A percentile compares a stretch with the other conserved stretches of the same genome.
Conservation (phyloP, 1,140 invertebrate genomes). For the Drosophila mayri region DNA sequence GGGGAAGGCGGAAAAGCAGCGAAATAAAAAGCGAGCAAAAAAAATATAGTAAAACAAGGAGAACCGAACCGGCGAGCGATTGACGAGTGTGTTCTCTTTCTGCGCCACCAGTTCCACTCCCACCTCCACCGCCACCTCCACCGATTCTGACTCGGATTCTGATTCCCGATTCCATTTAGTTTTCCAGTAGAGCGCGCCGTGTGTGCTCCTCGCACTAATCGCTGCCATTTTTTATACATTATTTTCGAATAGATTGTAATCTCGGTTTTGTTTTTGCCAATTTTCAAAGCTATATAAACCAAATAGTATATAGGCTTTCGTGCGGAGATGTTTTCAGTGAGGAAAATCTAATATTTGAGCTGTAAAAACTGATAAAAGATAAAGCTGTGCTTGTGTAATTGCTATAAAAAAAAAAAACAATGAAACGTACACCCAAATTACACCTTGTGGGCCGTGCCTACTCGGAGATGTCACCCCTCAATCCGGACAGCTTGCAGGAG, state of each 20-base stretch:
- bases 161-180: conserved; percentile 52
- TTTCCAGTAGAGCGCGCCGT: conserved; percentile 65
- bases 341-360: conserved; percentile 37
- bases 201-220: conserved; percentile 62
- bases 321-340: conserved; percentile 17
- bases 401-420: conserved; percentile 11
- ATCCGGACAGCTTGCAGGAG: conserved; percentile 53
- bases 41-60: conserved; percentile 8
- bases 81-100: conserved; percentile 39
- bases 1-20: conserved; percentile 5
- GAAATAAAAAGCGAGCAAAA: conserved; percentile 19
- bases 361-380: conserved; percentile 45
- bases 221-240: conserved; percentile 24
- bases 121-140: not conserved
- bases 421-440: conserved; percentile 72
- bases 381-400: conserved; percentile 22
- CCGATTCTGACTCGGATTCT: conserved; percentile 13
- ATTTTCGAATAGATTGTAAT: conserved; percentile 42
- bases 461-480: conserved; percentile 81
- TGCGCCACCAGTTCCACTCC: conserved; percentile 37
- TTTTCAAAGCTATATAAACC: conserved; percentile 21
- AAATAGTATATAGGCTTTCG: conserved; percentile 1
- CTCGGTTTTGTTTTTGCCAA: conserved; percentile 26
- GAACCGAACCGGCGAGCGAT: conserved; percentile 18
- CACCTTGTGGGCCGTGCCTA: conserved; percentile 73